Conservation (phyloP, 1,140 invertebrate species). For the Drosophila pandora region DNA sequence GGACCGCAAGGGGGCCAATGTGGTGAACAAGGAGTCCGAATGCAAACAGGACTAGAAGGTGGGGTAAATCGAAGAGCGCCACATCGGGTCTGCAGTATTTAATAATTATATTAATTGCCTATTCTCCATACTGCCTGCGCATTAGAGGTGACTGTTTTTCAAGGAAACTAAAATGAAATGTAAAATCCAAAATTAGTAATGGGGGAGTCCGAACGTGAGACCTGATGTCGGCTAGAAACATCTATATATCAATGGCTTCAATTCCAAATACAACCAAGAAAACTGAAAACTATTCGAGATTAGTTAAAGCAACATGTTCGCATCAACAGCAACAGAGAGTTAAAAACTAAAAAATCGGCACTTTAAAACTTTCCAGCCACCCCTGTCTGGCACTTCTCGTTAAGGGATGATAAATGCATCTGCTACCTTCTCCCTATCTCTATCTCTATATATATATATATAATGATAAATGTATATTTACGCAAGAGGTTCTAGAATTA, state of each 20-base stretch:
- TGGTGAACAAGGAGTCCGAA: constrained; percentile 57
- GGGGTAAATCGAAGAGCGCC: constrained; percentile 26
- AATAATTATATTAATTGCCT: constrained; percentile 54
- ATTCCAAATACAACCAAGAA: constrained; percentile 66
- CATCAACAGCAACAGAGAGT: constrained; percentile 26
- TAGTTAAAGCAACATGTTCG: constrained; percentile 49
- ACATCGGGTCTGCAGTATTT: constrained; percentile 66
- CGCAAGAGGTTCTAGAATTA: constrained; percentile 75
- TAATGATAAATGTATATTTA: constrained; percentile 59
- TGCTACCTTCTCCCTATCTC: constrained; percentile 17
- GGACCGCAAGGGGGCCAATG: constrained; percentile 84
- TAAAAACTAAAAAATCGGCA: constrained; percentile 14
- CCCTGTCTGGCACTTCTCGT: constrained; percentile 24
- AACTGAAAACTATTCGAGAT: constrained; percentile 59
- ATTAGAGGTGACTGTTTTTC: constrained; percentile 55
- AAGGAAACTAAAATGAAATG: constrained; percentile 13
- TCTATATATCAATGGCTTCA: constrained; percentile 67
- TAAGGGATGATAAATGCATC: constrained; percentile 22
- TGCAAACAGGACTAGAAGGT: constrained; percentile 58
- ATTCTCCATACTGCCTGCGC: constrained; percentile 24
- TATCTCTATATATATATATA: constrained; percentile 46
- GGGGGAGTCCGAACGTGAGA: constrained; percentile 21
- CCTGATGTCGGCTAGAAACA: constrained; percentile 34
- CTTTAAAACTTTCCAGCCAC: constrained; percentile 29
- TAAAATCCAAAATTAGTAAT: constrained; percentile 1